A percentile compares a stretch with the other conserved stretches of the same genome.
These are phyloP conservation scores for Delia radicum DNA, from an alignment of 1,140 invertebrate genomes.

Conservation along the genomic window DNA sequence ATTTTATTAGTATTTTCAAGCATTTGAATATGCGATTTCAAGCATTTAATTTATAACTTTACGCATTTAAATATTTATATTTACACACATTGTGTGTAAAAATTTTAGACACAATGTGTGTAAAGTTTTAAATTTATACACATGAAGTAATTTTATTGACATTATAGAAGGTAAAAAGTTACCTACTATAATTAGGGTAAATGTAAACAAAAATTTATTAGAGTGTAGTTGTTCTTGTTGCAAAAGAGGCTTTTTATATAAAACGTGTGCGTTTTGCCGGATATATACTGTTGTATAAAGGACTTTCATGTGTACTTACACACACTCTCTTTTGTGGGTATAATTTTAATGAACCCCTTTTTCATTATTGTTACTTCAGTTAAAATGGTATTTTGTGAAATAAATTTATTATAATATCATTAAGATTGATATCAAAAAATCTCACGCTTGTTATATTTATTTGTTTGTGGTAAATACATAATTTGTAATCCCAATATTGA, in stretches of 20 bases:
- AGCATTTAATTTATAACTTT: too few relatives aligned
- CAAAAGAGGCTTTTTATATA: neutral
- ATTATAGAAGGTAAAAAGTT: too few relatives aligned
- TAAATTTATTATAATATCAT: conserved; percentile 21
- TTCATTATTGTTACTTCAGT: neutral
- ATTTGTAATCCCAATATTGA: neutral
- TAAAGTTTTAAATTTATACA: too few relatives aligned
- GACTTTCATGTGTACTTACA: neutral
- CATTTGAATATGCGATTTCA: too few relatives aligned
- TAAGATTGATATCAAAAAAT: conserved; percentile 15
- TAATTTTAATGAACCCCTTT: conserved; percentile 21
- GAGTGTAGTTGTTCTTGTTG: too few relatives aligned
- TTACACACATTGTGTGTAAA: too few relatives aligned
- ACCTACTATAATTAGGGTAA: too few relatives aligned
- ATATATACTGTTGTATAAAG: neutral
- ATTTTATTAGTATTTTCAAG: too few relatives aligned
- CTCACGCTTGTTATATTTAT: conserved; percentile 8
- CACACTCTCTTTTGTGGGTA: conserved; percentile 11
- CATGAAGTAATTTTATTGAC: too few relatives aligned
- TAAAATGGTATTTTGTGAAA: conserved; percentile 11
- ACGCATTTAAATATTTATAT: too few relatives aligned
- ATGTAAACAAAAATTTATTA: too few relatives aligned
- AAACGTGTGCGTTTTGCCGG: neutral
- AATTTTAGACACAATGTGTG: too few relatives aligned
- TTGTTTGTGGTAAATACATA: neutral